Evolutionary conservation across 1,140 invertebrate species (phyloP), one percentile per base, ranked within the genome.

Genomic region (fruit fly (Drosophila melanogaster)): DNA sequence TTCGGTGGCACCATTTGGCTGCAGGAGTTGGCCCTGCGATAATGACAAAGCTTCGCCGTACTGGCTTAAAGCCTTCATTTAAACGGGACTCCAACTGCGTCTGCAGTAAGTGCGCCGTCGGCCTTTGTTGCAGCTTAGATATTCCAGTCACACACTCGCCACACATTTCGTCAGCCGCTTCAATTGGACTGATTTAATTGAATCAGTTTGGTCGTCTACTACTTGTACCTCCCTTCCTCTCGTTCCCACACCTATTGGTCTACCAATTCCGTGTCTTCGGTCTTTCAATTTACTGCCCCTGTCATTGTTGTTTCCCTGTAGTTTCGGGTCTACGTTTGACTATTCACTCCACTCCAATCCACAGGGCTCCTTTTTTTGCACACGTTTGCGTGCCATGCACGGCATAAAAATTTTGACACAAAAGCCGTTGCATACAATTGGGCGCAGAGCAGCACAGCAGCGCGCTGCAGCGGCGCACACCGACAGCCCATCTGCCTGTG

Each of bases 131-230:
- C 71, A 67, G 69, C 79, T 89, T 89, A 87, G 89, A 89, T 89
- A 87, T 86, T 86, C 83, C 71, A 65, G 58, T 59, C 83, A 86
- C 81, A 59, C 64, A 64, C 40, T 37, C 47, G 24, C 49, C 74
- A 71, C 69, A 79, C 75, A 83, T 81, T 87, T 87, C 75, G 84
- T 71, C 79, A 83, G 83, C 64, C 61, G 78, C 79, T 89, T 87
- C 83, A 87, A 87, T 87, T 87, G 83, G 84, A 89, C 83, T 87
- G 83, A 87, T 87, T 87, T 87, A 87, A 87, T 87, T 87, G 83
- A 87, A 87, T 87, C 83, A 89, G 84, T 89, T 79, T 77, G 79
- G 62, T 77, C 76, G 79, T 85, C 81, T 77, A 64, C 40, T 47
- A 40, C 47, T 40, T 19, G 33, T 30, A 3, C 22, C 44, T 30